Base-by-base conservation (phyloP, 2,888 invertebrate species). In the Scaptomyza cyrtandrae region DNA sequence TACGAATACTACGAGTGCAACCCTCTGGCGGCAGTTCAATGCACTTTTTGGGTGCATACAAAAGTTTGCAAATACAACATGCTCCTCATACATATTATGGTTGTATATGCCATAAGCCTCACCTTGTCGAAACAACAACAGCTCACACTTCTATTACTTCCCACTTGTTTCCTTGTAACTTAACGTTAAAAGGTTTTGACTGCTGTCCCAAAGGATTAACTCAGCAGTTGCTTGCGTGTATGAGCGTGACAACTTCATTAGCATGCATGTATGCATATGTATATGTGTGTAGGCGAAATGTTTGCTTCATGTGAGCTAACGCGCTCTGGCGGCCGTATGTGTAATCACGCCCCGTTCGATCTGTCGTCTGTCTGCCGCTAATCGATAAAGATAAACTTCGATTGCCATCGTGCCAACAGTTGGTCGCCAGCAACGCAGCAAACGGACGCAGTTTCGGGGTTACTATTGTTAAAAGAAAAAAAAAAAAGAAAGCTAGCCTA, bases 161-260 rank as follows among this genome's bases (percentile, higher is more conserved):
- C 19, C 24, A 11, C 9, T 9, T 24, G 16, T 16, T 53, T 16
- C 5, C 61, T 71, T 63, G 45, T 24, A 41, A 45, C 35, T 64
- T 63, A 58, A 64, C 71, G 69, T 50, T 86, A 83, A 88, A 70
- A 63, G 64, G 65, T 80, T 68, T 45, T 74, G 83, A 88, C 86
- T 68, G 81, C 72, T 84, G 83, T 88, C 83, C 72, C 57, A 49
- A 37, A 31, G 61, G 62, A 88, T 84, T 84, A 86, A 46, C 46
- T 35, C 41, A 14, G 50, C 14, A 54, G 46, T 48, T 48, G 19
- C 37, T 27, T 37, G 33, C 41, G 16, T 16, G 58, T 27, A 16
- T 29, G 45, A 53, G 35, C 48, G 41, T 55, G 79, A 66, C 78
- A 64, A 61, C 63, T 65, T 83, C 88, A 84, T 83, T 83, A 82